Base-by-base conservation (phyloP, 2,888 invertebrate genomes). In the Tribolium freemani region DNA sequence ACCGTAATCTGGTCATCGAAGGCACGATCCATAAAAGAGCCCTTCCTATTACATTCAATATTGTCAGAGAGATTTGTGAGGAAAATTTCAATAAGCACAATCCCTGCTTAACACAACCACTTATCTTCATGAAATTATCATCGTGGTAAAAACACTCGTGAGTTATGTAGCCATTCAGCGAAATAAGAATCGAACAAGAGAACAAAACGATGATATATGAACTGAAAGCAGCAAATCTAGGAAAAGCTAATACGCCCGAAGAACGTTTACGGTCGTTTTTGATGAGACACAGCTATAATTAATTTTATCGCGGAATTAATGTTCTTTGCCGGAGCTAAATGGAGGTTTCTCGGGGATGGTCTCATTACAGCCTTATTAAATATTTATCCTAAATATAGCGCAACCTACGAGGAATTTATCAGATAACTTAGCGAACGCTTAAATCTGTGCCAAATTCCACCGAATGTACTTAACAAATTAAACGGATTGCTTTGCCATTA, bases 141-240 rank as follows among this genome's bases (percentile, higher is more conserved):
- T 13, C 1, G 48, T 1, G 48, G 13, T 48, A 48, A 53, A 53
- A 53, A 53, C 53, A 50, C 20, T 50, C 8, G 31, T 50, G 44
- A 63, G 38, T 63, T 63, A 63, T 63, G 50, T 46, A 16, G 63
- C 63, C 44, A 63, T 64, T 64, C 54, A 53, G 53, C 53, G 21
- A 67, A 67, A 56, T 56, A 67, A 56, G 46, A 67, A 67, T 45
- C 30, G 57, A 67, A 48, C 67, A 57, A 54, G 67, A 57, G 67
- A 67, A 67, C 67, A 67, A 57, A 26, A 57, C 46, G 67, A 57
- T 57, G 67, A 67, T 67, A 67, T 67, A 67, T 67, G 56, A 57
- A 67, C 56, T 57, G 67, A 56, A 67, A 48, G 57, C 57, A 50
- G 67, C 67, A 57, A 67, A 67, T 67, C 67, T 57, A 67, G 38